phyloP scores from a whole-genome alignment of 2,888 invertebrate species.

The Hyposoter didymator region DNA sequence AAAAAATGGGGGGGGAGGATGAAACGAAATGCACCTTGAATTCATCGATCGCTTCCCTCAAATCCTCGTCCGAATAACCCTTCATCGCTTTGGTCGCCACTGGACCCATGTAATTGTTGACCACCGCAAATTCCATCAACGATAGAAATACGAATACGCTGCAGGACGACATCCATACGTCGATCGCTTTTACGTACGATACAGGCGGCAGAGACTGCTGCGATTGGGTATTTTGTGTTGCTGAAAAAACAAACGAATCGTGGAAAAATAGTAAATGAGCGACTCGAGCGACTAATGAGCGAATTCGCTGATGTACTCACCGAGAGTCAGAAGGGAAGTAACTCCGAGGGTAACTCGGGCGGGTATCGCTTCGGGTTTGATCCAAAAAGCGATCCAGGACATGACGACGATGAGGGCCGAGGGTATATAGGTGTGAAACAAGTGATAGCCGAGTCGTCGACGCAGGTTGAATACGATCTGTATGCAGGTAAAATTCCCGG shows the following conservation, averaged over 20 bases:
- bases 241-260: constrained; percentile 84
- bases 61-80: constrained; percentile 94
- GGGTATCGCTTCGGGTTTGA: constrained; percentile 96
- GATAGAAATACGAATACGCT: constrained; percentile 96
- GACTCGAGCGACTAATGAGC: too few species aligned
- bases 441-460: constrained; percentile 93
- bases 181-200: constrained; percentile 96
- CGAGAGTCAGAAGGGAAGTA: constrained; percentile 93
- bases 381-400: constrained; percentile 99
- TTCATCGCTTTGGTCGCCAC: constrained; percentile 95
- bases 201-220: constrained; percentile 95
- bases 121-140: constrained; percentile 95
- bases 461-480: constrained; percentile 95
- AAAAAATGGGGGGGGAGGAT: too few species aligned
- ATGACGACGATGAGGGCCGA: constrained; percentile 96
- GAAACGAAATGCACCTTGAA: constrained; percentile 88
- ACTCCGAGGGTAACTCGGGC: constrained; percentile 95
- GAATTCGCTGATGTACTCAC: constrained; percentile 82
- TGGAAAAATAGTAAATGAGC: background rate
- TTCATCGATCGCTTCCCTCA: constrained; percentile 90
- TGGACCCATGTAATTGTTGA: constrained; percentile 95
- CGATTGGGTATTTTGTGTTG: constrained; percentile 96
- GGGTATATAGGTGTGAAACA: constrained; percentile 96
- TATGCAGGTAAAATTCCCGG: constrained; percentile 96
- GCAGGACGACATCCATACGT: constrained; percentile 97